Conservation (phyloP, 2,888 invertebrate genomes). For the Lithophane semibrunnea region DNA sequence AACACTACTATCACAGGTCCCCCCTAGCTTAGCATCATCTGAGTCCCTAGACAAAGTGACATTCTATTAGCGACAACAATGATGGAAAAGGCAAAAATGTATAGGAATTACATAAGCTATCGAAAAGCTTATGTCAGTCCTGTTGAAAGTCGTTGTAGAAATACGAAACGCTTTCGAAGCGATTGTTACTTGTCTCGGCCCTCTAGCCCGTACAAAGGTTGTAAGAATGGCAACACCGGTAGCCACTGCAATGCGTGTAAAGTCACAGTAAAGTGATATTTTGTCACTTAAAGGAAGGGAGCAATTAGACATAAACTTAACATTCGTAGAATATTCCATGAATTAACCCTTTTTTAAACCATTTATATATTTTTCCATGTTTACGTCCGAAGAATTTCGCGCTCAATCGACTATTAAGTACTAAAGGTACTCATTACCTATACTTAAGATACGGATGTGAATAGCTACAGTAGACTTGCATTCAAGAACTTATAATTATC, state of each 20-base stretch:
- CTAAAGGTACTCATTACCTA: slow-evolving; percentile 37
- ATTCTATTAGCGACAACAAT: too few species aligned
- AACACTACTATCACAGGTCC: too few species aligned
- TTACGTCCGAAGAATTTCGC: slow-evolving; percentile 26
- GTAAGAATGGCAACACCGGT: not conserved
- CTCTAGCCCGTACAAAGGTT: not conserved
- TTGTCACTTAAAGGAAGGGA: slow-evolving; percentile 29
- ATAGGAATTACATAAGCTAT: too few species aligned
- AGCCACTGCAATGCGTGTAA: not conserved
- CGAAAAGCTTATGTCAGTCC: too few species aligned
- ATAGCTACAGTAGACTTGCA: slow-evolving; percentile 44
- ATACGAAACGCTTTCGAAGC: too few species aligned
- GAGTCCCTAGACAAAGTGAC: too few species aligned
- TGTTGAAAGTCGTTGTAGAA: too few species aligned
- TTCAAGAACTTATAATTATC: slow-evolving; percentile 54
- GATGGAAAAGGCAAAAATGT: too few species aligned
- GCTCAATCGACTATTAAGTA: slow-evolving; percentile 33
- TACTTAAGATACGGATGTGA: slow-evolving; percentile 52
- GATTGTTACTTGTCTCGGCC: too few species aligned
- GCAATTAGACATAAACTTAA: slow-evolving; percentile 23
- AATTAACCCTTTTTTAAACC: slow-evolving; percentile 19
- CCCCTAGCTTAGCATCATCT: too few species aligned
- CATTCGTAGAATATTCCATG: slow-evolving; percentile 18
- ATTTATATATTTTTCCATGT: slow-evolving; percentile 10
- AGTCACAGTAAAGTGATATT: slow-evolving; percentile 19